A percentile compares a stretch with the other conserved stretches of the same genome.
These are phyloP conservation scores for Leucopsar rothschildi DNA, from an alignment of 2,113 vertebrate species.

Conservation along the genomic window DNA sequence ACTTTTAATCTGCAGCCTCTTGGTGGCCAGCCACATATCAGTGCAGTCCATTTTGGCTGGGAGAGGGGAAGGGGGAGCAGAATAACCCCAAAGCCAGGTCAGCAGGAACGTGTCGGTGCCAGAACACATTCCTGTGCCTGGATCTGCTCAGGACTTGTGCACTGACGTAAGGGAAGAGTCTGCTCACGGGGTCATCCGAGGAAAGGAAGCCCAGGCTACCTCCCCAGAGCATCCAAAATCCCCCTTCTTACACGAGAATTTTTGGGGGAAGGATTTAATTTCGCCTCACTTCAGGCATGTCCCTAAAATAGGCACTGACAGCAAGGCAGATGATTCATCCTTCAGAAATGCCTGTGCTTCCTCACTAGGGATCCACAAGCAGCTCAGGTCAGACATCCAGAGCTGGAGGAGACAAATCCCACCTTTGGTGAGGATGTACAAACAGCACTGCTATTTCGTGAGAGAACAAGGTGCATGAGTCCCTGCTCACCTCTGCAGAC, in stretches of 20 bases:
- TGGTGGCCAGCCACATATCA: slow-evolving; percentile 8
- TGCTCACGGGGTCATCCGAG: not conserved
- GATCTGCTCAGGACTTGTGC: not conserved
- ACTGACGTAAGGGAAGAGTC: not conserved
- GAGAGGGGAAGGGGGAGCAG: not conserved
- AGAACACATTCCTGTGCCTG: not conserved
- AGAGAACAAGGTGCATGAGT: not conserved
- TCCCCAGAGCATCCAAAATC: not conserved
- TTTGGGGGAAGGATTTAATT: not conserved
- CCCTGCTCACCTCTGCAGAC: not conserved
- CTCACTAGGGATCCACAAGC: not conserved
- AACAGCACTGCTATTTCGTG: not conserved
- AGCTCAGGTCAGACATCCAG: not conserved
- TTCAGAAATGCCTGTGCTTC: not conserved
- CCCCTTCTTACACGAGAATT: not conserved
- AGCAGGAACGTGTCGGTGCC: not conserved
- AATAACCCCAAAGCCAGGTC: not conserved
- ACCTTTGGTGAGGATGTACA: not conserved
- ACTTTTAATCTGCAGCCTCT: slow-evolving; percentile 16
- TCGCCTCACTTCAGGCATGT: not conserved
- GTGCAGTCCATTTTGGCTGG: not conserved
- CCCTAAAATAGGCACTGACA: not conserved
- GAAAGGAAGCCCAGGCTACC: not conserved
- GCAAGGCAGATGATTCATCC: not conserved
- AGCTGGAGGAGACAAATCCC: not conserved